These are phyloP conservation scores for Drosophila mayaguana DNA, from an alignment of 2,888 invertebrate genomes.

Conservation along the genomic window DNA sequence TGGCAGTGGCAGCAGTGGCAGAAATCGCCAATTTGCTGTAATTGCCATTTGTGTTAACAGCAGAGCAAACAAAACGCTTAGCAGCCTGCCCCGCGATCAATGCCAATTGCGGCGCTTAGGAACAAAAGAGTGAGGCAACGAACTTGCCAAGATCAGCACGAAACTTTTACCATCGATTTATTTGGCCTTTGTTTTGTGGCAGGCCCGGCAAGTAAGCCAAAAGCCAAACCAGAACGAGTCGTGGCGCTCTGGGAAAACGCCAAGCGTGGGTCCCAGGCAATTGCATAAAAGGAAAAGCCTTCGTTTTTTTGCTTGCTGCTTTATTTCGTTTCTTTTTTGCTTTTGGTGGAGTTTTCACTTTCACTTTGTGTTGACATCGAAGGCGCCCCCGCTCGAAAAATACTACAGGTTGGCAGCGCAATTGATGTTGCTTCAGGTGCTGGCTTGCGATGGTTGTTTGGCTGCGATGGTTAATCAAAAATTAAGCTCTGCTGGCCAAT, in stretches of 20 bases:
- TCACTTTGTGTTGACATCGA: slow-evolving; percentile 74
- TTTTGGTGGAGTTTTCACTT: slow-evolving; percentile 67
- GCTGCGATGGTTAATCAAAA: slow-evolving; percentile 64
- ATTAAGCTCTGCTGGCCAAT: slow-evolving; percentile 77
- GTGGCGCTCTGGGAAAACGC: slow-evolving; percentile 61
- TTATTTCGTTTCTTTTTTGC: neutral
- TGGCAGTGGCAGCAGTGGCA: slow-evolving; percentile 25
- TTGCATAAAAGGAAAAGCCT: slow-evolving; percentile 74
- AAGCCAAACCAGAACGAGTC: slow-evolving; percentile 40
- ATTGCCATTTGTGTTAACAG: slow-evolving; percentile 77
- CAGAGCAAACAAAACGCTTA: slow-evolving; percentile 71
- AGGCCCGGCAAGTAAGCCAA: neutral
- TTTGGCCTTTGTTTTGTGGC: slow-evolving; percentile 46
- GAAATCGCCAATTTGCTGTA: slow-evolving; percentile 65
- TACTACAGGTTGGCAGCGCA: slow-evolving; percentile 35
- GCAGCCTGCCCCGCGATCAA: slow-evolving; percentile 50
- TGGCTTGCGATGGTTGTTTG: slow-evolving; percentile 11
- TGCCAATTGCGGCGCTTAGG: slow-evolving; percentile 50
- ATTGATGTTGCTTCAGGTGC: slow-evolving; percentile 47
- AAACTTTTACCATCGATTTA: slow-evolving; percentile 69
- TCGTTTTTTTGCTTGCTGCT: neutral
- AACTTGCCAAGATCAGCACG: slow-evolving; percentile 59
- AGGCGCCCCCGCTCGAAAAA: slow-evolving; percentile 60
- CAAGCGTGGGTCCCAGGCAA: slow-evolving; percentile 39
- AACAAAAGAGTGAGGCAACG: slow-evolving; percentile 53